phyloP scores from a whole-genome alignment of 2,888 invertebrate genomes.

The Patella caerulea region DNA sequence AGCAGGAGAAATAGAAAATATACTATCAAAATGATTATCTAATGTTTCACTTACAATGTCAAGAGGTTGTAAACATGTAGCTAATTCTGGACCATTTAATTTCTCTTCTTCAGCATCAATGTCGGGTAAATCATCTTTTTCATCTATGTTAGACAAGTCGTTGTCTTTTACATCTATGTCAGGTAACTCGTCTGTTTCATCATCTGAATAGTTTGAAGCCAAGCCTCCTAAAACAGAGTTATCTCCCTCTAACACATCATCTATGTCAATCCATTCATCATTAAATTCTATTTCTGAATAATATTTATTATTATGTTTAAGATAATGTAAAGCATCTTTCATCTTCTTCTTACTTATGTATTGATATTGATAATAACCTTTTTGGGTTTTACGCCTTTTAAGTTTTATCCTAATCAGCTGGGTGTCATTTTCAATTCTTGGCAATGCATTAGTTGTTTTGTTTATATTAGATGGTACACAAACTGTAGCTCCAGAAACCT shows the following conservation, averaged over 20 bases:
- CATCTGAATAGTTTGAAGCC: background rate
- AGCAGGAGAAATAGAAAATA: slow-evolving; percentile 32
- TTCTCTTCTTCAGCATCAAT: background rate
- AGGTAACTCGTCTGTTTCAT: background rate
- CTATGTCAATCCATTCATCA: slow-evolving; percentile 2
- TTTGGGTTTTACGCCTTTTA: background rate
- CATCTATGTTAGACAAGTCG: background rate
- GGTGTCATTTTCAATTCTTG: background rate
- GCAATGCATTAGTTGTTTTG: background rate
- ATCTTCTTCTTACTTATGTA: background rate
- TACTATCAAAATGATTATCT: slow-evolving; percentile 25
- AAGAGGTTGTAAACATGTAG: slow-evolving; percentile 33
- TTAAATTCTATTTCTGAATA: slow-evolving; percentile 10
- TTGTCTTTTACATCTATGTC: background rate
- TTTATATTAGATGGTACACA: slow-evolving; percentile 12
- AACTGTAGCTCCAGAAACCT: background rate
- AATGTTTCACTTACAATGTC: slow-evolving; percentile 28
- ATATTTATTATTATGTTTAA: slow-evolving; percentile 9
- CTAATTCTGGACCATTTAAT: slow-evolving; percentile 2
- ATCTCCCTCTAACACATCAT: background rate
- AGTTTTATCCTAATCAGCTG: background rate
- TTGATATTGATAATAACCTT: slow-evolving; percentile 1
- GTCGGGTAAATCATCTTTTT: background rate
- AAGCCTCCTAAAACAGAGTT: background rate
- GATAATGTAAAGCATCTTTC: background rate